phyloP scores from a whole-genome alignment of 1,140 invertebrate species.

The Zaprionus lachaisei region DNA sequence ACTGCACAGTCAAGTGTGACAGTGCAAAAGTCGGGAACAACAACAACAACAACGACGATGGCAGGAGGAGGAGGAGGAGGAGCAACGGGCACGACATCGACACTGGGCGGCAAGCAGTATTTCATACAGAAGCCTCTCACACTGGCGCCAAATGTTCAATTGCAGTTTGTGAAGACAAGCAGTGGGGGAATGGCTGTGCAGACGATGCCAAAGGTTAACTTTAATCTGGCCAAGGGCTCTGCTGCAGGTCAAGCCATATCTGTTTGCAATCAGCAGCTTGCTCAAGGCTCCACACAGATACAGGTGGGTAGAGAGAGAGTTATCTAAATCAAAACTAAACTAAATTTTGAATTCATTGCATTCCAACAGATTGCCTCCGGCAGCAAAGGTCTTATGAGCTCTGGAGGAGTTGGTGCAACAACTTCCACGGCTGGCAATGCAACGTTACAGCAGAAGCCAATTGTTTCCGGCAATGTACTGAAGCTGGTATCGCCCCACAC shows the following conservation, averaged over 20 bases:
- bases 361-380: constrained; percentile 32
- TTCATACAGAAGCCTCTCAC: constrained; percentile 80
- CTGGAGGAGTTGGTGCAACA: constrained; percentile 7
- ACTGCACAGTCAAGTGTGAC: constrained; percentile 42
- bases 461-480: constrained; percentile 77
- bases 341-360: neutral
- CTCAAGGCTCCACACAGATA: constrained; percentile 79
- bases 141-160: constrained; percentile 72
- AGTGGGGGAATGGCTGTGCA: constrained; percentile 76
- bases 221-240: constrained; percentile 70
- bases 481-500: constrained; percentile 77
- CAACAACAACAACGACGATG: neutral
- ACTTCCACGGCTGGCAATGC: constrained; percentile 78
- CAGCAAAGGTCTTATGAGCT: constrained; percentile 18
- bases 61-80: constrained; percentile 10
- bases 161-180: constrained; percentile 82
- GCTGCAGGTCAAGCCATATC: constrained; percentile 42
- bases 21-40: constrained; percentile 14
- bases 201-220: constrained; percentile 78
- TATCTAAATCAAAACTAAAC: neutral
- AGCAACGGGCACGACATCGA: constrained; percentile 39
- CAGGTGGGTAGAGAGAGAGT: constrained; percentile 37
- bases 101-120: constrained; percentile 79
- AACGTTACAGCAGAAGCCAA: constrained; percentile 49
- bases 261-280: constrained; percentile 41